A percentile compares a stretch with the other conserved stretches of the same genome.
These are phyloP conservation scores for Drosophila subsilvestris DNA, from an alignment of 2,888 invertebrate genomes.

Conservation along the genomic window DNA sequence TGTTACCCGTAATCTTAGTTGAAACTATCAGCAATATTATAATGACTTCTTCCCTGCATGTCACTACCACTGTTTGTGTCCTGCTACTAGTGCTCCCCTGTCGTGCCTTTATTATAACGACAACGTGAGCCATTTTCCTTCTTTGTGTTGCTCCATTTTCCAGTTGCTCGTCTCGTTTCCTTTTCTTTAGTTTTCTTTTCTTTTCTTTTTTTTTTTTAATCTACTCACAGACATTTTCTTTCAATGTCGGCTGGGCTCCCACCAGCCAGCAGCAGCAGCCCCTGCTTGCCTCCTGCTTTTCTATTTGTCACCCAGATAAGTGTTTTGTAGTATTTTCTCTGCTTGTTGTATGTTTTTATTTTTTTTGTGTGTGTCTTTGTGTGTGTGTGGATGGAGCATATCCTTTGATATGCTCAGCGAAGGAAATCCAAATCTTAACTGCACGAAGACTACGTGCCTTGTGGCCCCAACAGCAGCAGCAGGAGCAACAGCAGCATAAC, in stretches of 20 bases:
- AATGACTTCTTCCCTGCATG: not conserved
- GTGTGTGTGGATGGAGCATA: not conserved
- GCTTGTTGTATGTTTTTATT: constrained; percentile 29
- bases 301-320: constrained; percentile 79
- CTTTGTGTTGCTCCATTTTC: constrained; percentile 61
- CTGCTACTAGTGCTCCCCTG: constrained; percentile 2
- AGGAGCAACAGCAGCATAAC: constrained; percentile 28
- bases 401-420: constrained; percentile 76
- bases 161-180: constrained; percentile 50
- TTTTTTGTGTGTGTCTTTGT: constrained; percentile 5
- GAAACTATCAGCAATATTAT: not conserved
- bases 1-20: too few species aligned
- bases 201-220: constrained; percentile 62
- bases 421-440: constrained; percentile 74
- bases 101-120: constrained; percentile 67
- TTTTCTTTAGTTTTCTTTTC: constrained; percentile 27
- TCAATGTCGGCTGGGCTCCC: constrained; percentile 54
- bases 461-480: constrained; percentile 36
- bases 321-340: constrained; percentile 71
- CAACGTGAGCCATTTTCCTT: constrained; percentile 70
- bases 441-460: constrained; percentile 75
- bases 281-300: constrained; percentile 57
- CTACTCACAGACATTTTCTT: constrained; percentile 77
- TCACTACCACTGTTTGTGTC: not conserved
- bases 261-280: not conserved